A percentile compares a stretch with the other conserved stretches of the same genome.
Evolutionary conservation across 2,797 vertebrate species (phyloP).

Genomic region (Centropyge bicolor): DNA sequence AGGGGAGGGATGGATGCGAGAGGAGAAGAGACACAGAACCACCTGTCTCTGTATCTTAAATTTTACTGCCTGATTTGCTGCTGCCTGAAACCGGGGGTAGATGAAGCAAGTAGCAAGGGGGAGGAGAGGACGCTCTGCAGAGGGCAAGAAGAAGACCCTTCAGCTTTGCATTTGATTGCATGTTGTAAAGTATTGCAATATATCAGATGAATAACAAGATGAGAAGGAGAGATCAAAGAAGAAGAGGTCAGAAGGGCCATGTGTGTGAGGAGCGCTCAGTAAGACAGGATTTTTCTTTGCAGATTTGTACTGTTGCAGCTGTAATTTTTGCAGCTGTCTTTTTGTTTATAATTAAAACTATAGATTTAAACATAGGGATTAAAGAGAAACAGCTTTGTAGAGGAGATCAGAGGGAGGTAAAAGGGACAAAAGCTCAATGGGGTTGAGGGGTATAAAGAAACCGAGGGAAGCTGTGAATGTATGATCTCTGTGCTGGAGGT

Average conservation of each 20-base stretch:
- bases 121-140: background rate
- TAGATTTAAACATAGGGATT: conserved; percentile 8
- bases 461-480: conserved; percentile 12
- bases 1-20: background rate
- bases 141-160: conserved; percentile 5
- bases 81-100: background rate
- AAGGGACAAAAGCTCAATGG: background rate
- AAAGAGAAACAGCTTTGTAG: conserved; percentile 3
- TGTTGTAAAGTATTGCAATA: conserved; percentile 43
- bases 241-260: background rate
- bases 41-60: background rate
- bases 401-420: background rate
- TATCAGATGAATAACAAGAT: conserved; percentile 6
- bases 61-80: conserved; percentile 8
- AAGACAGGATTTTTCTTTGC: background rate
- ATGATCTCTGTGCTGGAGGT: conserved; percentile 20
- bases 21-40: conserved; percentile 12
- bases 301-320: background rate
- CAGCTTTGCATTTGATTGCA: conserved; percentile 33
- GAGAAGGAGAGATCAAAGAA: conserved; percentile 25
- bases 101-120: conserved; percentile 1
- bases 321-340: background rate
- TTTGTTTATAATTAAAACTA: conserved; percentile 7
- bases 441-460: background rate
- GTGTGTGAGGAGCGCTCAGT: background rate